These are phyloP conservation scores for Coenonympha glycerion DNA, from an alignment of 2,888 invertebrate genomes.

Conservation along the genomic window DNA sequence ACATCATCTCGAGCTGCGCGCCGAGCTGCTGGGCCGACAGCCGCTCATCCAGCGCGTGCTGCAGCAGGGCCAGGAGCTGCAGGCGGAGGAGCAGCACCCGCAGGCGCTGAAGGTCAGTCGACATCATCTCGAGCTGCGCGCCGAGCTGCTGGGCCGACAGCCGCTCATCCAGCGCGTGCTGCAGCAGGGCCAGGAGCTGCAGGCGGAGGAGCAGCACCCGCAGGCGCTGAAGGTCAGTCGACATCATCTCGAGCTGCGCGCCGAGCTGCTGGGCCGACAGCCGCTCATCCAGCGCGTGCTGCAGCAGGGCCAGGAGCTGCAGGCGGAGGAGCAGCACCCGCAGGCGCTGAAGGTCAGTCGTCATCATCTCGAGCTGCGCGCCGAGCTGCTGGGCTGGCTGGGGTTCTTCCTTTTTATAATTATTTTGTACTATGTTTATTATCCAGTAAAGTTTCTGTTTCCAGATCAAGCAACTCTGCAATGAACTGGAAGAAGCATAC, in stretches of 20 bases:
- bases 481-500: conserved; percentile 84
- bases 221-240: background rate
- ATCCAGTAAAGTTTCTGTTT: too few species aligned
- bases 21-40: background rate
- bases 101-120: background rate
- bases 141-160: background rate
- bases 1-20: background rate
- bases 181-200: background rate
- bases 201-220: background rate
- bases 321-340: background rate
- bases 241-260: background rate
- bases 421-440: too few species aligned
- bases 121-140: background rate
- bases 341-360: background rate
- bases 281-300: background rate
- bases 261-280: background rate
- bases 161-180: background rate
- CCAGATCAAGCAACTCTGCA: conserved; percentile 85
- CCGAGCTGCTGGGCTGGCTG: background rate
- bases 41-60: background rate
- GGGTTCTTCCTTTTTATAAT: too few species aligned
- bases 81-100: background rate
- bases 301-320: background rate
- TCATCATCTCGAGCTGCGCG: background rate
- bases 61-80: background rate